These are phyloP conservation scores for Suricata suricatta DNA, from an alignment of 2,113 vertebrate genomes.

Conservation along the genomic window DNA sequence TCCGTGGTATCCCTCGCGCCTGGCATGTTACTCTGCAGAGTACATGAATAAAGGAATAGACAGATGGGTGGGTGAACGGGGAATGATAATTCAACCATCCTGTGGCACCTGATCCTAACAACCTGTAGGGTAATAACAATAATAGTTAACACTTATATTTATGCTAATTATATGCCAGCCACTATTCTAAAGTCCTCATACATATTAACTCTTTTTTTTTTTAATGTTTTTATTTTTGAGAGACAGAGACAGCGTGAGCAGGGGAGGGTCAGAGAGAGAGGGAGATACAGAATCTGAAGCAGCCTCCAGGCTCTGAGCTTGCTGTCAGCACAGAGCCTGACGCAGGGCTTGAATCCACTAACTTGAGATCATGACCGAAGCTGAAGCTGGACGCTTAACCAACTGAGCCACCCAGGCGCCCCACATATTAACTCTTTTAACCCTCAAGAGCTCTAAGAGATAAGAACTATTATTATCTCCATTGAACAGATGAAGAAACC, in stretches of 20 bases:
- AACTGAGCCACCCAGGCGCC: no score
- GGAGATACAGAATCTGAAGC: no score
- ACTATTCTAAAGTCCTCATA: conserved; percentile 52
- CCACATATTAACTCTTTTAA: conserved; percentile 51
- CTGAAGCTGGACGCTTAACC: no score
- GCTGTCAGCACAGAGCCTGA: no score
- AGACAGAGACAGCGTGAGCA: no score
- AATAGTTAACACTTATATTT: conserved; percentile 20
- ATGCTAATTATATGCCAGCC: conserved; percentile 55
- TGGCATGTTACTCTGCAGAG: not conserved
- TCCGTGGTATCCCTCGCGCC: not conserved
- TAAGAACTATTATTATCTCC: conserved; percentile 4
- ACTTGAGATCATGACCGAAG: no score
- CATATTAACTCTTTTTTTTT: conserved; percentile 45
- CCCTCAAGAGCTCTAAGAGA: conserved; percentile 4
- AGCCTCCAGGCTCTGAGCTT: no score
- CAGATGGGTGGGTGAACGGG: not conserved
- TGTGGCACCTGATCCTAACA: conserved; percentile 2
- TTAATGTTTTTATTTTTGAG: no score
- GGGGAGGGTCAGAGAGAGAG: no score
- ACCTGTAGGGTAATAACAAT: conserved; percentile 28
- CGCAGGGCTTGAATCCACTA: no score
- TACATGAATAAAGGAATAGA: not conserved
- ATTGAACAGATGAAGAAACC: conserved; percentile 27
- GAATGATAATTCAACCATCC: conserved; percentile 42